These are phyloP conservation scores for Mallotus villosus DNA, from an alignment of 2,797 vertebrate genomes.

Conservation along the genomic window DNA sequence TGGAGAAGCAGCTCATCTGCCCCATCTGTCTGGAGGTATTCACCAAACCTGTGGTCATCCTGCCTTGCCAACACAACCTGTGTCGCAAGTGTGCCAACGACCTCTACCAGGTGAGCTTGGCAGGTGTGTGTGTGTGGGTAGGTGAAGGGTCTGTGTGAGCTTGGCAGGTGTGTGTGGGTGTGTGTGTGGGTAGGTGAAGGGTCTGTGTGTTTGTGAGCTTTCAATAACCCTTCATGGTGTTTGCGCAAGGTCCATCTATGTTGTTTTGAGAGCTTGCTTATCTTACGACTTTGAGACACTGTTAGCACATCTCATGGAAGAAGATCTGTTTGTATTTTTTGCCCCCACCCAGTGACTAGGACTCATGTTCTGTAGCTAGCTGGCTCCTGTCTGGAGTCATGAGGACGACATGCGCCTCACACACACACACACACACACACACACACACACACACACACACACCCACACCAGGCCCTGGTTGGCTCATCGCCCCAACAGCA, in stretches of 20 bases:
- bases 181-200: constrained; percentile 11
- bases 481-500: too few relatives aligned
- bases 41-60: constrained; percentile 64
- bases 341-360: not conserved
- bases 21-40: constrained; percentile 67
- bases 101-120: constrained; percentile 70
- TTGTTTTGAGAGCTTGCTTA: too few relatives aligned
- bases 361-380: not conserved
- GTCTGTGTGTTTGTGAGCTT: not conserved
- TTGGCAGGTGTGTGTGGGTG: constrained; percentile 16
- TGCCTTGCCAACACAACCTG: constrained; percentile 66
- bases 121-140: constrained; percentile 3
- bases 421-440: not conserved
- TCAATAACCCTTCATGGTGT: not conserved
- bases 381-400: not conserved
- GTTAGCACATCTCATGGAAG: too few relatives aligned
- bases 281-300: too few relatives aligned
- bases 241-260: not conserved
- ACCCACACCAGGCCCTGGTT: too few relatives aligned
- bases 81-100: constrained; percentile 81
- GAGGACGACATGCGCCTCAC: not conserved
- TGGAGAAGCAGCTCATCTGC: constrained; percentile 79
- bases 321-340: not conserved
- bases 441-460: too few relatives aligned
- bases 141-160: not conserved